Percentiles rank a stretch among this genome's conserved stretches.
Conservation (phyloP, 2,888 invertebrate genomes). For the Bugula neritina region DNA sequence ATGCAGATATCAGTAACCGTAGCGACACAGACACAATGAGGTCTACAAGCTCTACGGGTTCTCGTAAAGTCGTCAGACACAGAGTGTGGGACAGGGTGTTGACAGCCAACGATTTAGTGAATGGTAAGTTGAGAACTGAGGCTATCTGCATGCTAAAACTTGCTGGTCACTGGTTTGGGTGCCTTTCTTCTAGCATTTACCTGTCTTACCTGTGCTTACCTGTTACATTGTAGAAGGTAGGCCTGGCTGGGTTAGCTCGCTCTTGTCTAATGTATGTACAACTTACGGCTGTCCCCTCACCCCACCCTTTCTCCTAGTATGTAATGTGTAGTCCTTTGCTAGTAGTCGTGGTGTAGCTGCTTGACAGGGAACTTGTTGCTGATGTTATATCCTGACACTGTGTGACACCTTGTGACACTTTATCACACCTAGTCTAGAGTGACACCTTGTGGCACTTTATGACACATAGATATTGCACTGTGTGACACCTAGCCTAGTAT, state of each 20-base stretch:
- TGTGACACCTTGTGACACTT: too few species aligned
- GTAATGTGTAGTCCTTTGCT: too few species aligned
- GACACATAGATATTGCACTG: too few species aligned
- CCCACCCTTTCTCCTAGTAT: too few species aligned
- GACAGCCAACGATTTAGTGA: conserved; percentile 23
- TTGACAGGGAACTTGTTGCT: too few species aligned
- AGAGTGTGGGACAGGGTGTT: conserved; percentile 26
- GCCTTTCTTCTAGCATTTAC: not conserved
- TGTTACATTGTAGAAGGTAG: not conserved
- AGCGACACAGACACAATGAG: conserved; percentile 22
- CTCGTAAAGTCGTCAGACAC: conserved; percentile 21
- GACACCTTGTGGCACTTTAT: too few species aligned
- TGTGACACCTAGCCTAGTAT: too few species aligned
- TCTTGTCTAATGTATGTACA: not conserved
- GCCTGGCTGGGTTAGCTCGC: not conserved
- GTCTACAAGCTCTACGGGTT: conserved; percentile 20
- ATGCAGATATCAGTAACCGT: conserved; percentile 21
- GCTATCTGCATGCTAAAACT: not conserved
- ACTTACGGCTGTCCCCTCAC: not conserved
- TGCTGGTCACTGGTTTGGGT: not conserved
- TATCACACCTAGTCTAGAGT: too few species aligned
- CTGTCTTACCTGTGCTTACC: not conserved
- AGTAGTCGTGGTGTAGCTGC: too few species aligned
- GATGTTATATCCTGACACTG: too few species aligned
- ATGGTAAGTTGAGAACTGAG: too few species aligned